Evolutionary conservation across 2,888 invertebrate genomes (phyloP).

Genomic region (Plagiodera versicolora): DNA sequence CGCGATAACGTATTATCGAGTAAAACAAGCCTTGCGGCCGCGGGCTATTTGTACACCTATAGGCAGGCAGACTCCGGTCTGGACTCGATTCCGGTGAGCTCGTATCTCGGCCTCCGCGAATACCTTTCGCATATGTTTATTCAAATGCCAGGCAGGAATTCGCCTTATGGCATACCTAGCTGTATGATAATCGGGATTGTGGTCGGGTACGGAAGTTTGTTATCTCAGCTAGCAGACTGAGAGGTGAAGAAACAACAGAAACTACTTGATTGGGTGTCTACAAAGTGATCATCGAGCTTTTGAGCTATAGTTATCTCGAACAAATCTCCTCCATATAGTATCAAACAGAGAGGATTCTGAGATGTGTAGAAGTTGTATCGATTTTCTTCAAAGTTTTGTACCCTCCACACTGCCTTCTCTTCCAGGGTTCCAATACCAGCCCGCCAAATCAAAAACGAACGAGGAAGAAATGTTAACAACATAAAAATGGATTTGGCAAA

Average conservation of each 20-base stretch:
- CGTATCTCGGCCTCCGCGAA: conserved; percentile 28
- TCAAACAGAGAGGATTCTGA: no score
- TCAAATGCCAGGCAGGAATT: conserved; percentile 37
- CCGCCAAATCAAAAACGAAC: no score
- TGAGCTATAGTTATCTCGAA: not conserved
- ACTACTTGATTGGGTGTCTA: not conserved
- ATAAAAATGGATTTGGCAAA: no score
- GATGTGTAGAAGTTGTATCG: no score
- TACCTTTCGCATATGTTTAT: conserved; percentile 41
- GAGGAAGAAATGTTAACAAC: no score
- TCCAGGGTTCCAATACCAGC: no score
- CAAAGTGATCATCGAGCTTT: not conserved
- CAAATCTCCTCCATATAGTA: no score
- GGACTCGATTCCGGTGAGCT: conserved; percentile 35
- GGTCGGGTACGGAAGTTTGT: not conserved
- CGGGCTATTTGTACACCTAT: conserved; percentile 48
- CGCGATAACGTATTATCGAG: conserved; percentile 56
- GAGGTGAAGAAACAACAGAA: not conserved
- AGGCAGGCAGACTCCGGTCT: conserved; percentile 30
- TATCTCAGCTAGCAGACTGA: not conserved
- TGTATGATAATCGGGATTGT: not conserved
- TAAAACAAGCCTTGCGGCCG: conserved; percentile 48
- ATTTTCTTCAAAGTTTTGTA: no score
- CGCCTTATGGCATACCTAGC: conserved; percentile 25
- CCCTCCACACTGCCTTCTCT: no score